phyloP scores from a whole-genome alignment of 1,140 invertebrate species.

The Dufourea novaeangliae region DNA sequence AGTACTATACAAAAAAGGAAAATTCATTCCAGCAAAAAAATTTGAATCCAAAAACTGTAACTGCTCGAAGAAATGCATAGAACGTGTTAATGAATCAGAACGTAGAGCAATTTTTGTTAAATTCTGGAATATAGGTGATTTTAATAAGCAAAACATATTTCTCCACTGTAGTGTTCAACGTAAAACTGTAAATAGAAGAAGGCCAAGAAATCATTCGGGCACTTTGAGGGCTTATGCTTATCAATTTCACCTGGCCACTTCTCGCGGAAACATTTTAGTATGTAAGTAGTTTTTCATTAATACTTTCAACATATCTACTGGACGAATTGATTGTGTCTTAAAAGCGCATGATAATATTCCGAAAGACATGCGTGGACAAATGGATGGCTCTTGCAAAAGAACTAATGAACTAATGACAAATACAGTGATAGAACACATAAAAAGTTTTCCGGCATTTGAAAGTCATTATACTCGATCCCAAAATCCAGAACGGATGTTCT shows the following conservation, averaged over 20 bases:
- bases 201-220: slow-evolving; percentile 54
- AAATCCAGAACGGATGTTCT: slow-evolving; percentile 60
- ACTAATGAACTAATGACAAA: slow-evolving; percentile 53
- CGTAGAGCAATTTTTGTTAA: slow-evolving; percentile 41
- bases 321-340: slow-evolving; percentile 55
- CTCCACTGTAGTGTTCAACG: slow-evolving; percentile 39
- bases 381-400: slow-evolving; percentile 59
- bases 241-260: slow-evolving; percentile 48
- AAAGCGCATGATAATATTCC: slow-evolving; percentile 53
- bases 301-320: slow-evolving; percentile 62
- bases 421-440: slow-evolving; percentile 59
- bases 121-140: slow-evolving; percentile 57
- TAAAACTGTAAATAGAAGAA: slow-evolving; percentile 52
- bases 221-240: slow-evolving; percentile 38
- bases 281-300: slow-evolving; percentile 60
- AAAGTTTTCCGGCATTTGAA: slow-evolving; percentile 61
- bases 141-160: slow-evolving; percentile 59
- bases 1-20: slow-evolving; percentile 52
- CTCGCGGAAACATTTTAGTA: slow-evolving; percentile 50
- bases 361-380: slow-evolving; percentile 55
- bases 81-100: slow-evolving; percentile 50
- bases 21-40: slow-evolving; percentile 47
- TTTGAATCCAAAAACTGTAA: slow-evolving; percentile 52
- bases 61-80: slow-evolving; percentile 44
- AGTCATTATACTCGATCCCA: slow-evolving; percentile 62